These are phyloP conservation scores for Vidua macroura DNA, from an alignment of 2,113 vertebrate species.

Conservation along the genomic window DNA sequence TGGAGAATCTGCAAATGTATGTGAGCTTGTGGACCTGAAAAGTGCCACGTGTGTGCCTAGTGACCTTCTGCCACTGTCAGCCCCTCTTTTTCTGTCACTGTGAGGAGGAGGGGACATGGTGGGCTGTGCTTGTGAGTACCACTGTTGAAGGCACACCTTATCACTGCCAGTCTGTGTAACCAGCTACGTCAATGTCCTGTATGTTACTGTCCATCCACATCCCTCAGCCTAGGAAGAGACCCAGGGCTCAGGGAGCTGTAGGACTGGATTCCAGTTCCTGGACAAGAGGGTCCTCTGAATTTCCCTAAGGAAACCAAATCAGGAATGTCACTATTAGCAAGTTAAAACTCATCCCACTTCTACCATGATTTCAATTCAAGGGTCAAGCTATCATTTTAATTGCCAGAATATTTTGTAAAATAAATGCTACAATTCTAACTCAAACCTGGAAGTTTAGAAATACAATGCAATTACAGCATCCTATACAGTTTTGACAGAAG, in stretches of 20 bases:
- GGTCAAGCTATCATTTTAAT: background rate
- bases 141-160: background rate
- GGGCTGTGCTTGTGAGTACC: background rate
- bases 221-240: background rate
- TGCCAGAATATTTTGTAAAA: background rate
- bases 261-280: background rate
- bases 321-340: background rate
- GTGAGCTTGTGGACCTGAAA: background rate
- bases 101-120: accelerated
- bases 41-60: accelerated
- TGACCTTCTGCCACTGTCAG: background rate
- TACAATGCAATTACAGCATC: background rate
- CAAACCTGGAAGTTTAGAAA: background rate
- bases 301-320: background rate
- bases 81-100: background rate
- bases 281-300: background rate
- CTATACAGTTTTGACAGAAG: background rate
- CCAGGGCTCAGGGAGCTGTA: accelerated
- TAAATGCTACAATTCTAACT: background rate
- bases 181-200: accelerated
- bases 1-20: accelerated
- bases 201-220: background rate
- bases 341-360: background rate
- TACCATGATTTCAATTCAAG: background rate
- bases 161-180: background rate